Evolutionary conservation across 1,140 invertebrate genomes (phyloP), one percentile per base, ranked within the genome.

Genomic region (Drosophila biarmipes): DNA sequence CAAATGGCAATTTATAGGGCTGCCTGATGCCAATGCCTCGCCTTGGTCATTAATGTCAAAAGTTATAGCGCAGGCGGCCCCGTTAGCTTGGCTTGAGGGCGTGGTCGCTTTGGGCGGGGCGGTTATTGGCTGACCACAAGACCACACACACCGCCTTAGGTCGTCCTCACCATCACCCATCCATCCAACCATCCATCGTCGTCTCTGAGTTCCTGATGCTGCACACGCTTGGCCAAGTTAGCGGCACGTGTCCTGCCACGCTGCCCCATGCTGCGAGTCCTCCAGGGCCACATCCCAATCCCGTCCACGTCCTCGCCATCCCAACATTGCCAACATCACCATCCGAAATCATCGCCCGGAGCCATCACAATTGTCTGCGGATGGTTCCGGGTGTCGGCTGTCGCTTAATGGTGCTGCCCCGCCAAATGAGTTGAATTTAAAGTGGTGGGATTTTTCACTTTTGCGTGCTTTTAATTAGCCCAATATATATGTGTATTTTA

Each of bases 21-120:
- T 63, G 77, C 57, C 56, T 31, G 57, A 62, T 72, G 68, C 67
- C 8, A n/a, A 68, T 46, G 68, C 63, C 38, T 54, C 24, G 43
- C 49, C 59, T 54, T 59, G 84, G 79, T 80, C 84, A 89, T 89
- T 89, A 89, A 89, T 89, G 79, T 79, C 84, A 84, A 87, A 87
- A 87, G 82, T 87, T 87, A 87, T 87, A 82, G 82, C 84, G 78
- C 74, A 82, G 85, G 73, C 84, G 76, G 84, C 62, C 59, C 51
- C 27, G 54, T 24, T 31, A 46, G 68, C 10, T 1, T 38, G 42
- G 12, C 17, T 19, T 6, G n/a, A 19, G 37, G 48, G 37, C 53
- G 68, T 52, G 24, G 61, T 54, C 42, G 57, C 38, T 31, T 61
- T 40, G 37, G 72, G 56, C 58, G 61, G 68, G 53, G 75, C 45